Base-by-base conservation (phyloP, 2,888 invertebrate genomes). In the Micoletzkya japonica region DNA sequence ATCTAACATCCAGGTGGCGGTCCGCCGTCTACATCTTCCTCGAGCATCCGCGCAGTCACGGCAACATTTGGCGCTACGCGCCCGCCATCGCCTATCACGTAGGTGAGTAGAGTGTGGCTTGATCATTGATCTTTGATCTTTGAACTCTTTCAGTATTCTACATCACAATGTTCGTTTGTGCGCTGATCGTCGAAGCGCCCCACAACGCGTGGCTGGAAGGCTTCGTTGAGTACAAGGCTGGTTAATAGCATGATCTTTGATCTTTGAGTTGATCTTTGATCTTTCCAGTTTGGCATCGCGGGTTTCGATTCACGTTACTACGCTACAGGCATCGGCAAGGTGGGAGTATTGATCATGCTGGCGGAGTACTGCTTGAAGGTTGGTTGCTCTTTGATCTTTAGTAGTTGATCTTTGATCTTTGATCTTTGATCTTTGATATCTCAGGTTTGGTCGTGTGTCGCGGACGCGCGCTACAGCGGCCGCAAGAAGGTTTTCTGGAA, bases 381-480 rank as follows among this genome's bases (percentile, higher is more conserved):
- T 63, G 49, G 7, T 4, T 50, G 7, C 14, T 63, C 6, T 50
- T 63, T n/a, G 63, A 50, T 1, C 24, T 26, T 6, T 44, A 63
- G 50, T 63, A 63, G 14, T 10, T n/a, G n/a, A n/a, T n/a, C n/a
- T n/a, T n/a, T n/a, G n/a, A n/a, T n/a, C n/a, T n/a, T n/a, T n/a
- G n/a, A n/a, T n/a, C n/a, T n/a, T n/a, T n/a, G n/a, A n/a, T n/a
- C n/a, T n/a, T n/a, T n/a, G n/a, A n/a, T n/a, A n/a, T n/a, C n/a
- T n/a, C n/a, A n/a, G n/a, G n/a, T 63, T 6, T 63, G 63, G 63
- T 63, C 63, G n/a, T 63, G 63, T 6, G 63, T 63, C 6, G 32
- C 63, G 24, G 34, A 63, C 34, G 50, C 30, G 14, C 4, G 24
- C 4, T 63, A 63, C 50, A 50, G 63, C 28, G n/a, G n/a, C n/a